Base-by-base conservation (phyloP, 2,113 vertebrate species). In the Empidonax traillii region DNA sequence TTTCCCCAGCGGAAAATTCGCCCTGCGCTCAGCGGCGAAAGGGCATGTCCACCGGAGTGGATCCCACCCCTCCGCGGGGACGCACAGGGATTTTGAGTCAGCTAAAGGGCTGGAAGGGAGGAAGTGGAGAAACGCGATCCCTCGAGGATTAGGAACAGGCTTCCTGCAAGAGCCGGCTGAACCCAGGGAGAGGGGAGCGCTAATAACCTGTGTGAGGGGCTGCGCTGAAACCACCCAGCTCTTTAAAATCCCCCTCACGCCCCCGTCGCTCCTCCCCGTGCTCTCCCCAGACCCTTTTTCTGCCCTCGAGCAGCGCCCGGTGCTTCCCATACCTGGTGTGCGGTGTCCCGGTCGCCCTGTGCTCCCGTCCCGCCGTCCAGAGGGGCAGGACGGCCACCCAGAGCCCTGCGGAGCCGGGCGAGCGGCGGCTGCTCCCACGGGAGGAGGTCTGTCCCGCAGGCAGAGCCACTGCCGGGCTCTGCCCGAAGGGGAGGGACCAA, bases 401-500 rank as follows among this genome's bases (percentile, higher is more conserved):
- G 19, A 15, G 52, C 20, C 35, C 75, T 15, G 11, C 3, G 23
- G 28, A n/a, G 46, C 35, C 23, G 1, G 30, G n/a, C 63, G 10
- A 16, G 68, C 19, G 17, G 33, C 46, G 4, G 1, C 79, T 4
- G 82, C 21, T 56, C 55, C 62, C 3, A 2, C 37, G 0, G 56
- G 8, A 22, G 21, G 41, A 55, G 23, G 62, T 23, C 5, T 35
- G 7, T 43, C 23, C 2, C 1, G 39, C 11, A 4, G 35, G 44
- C 73, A 47, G 72, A 15, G 6, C 49, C 4, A 21, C 62, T 52
- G 94, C 89, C 63, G 43, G 88, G 72, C 72, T 83, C 81, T 87
- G 66, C 66, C 83, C 18, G 33, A 79, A 87, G 91, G 96, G 96
- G 95, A 93, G 95, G 96, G 96, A 94, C 93, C 93, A 92, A 90